Evolutionary conservation across 2,888 invertebrate genomes (phyloP), one percentile per base, ranked within the genome.

Genomic region (Coelinius sp.): DNA sequence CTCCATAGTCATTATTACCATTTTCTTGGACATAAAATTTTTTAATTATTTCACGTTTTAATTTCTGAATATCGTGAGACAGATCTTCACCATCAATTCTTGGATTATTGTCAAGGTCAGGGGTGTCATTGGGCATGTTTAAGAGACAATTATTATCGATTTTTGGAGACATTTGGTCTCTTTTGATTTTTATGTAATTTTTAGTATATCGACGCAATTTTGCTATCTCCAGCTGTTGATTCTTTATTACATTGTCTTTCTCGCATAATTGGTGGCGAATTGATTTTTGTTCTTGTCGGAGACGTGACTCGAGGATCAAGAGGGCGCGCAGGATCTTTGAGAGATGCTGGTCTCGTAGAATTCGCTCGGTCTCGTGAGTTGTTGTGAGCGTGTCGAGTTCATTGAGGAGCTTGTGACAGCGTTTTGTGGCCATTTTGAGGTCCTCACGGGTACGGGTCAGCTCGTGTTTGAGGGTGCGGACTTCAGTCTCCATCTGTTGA

Each of bases 201-300:
- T 91, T 87, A 67, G 85, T 86, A 74, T 84, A 85, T 46, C 86
- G 79, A 80, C 92, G 90, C 27, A 94, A 88, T 84, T 91, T 92
- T 8, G 90, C 88, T 75, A 94, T 93, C 86, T 94, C 93, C 76
- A 91, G 90, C 80, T 92, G 91, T 83, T 94, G 94, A 70, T 91
- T 90, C 81, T 91, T 91, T 74, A 94, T 93, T 59, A 93, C 90
- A 82, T 91, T 91, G 83, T 94, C 94, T 83, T 93, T 93, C 82
- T 93, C 93, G 73, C 90, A 90, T 17, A 94, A 89, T 64, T 92
- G 90, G 70, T 91, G 90, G 73, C 91, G 90, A 77, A 94, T 93
- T 80, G 91, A 91, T 79, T 92, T 92, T 83, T 94, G 94, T 84
- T 94, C 94, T 83, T 93, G 92, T 62, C 92, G 91, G 24, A 94